A percentile compares a stretch with the other conserved stretches of the same genome.
Evolutionary conservation across 1,140 invertebrate species (phyloP).

Genomic region (Bombus impatiens): DNA sequence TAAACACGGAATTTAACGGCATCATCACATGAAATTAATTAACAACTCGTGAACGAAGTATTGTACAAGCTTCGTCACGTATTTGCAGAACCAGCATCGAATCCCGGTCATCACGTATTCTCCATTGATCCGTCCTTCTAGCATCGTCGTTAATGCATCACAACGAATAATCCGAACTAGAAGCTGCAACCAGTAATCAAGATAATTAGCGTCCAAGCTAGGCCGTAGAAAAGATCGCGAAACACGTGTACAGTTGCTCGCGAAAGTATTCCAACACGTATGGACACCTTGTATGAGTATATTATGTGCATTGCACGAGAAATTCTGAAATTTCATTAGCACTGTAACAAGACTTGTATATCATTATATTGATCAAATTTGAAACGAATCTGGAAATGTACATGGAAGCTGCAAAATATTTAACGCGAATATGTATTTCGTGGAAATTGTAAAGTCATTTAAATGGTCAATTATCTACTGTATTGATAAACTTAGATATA

Average conservation of each 20-base stretch:
- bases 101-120: constrained; percentile 15
- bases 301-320: neutral
- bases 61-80: constrained; percentile 14
- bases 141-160: constrained; percentile 19
- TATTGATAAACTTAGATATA: too few relatives aligned
- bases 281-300: neutral
- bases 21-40: constrained; percentile 48
- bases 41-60: constrained; percentile 46
- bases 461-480: too few relatives aligned
- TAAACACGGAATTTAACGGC: neutral
- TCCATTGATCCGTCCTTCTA: constrained; percentile 36
- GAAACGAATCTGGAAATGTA: too few relatives aligned
- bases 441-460: too few relatives aligned
- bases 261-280: neutral
- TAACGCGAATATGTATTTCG: too few relatives aligned
- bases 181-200: constrained; percentile 13
- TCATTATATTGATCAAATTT: too few relatives aligned
- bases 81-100: constrained; percentile 23
- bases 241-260: constrained; percentile 6
- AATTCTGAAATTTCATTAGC: too few relatives aligned
- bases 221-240: constrained; percentile 9
- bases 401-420: too few relatives aligned
- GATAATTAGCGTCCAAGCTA: constrained; percentile 50
- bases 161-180: constrained; percentile 52
- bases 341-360: too few relatives aligned